Conservation (phyloP, 2,888 invertebrate species). For the Eutolmus rufibarbis region DNA sequence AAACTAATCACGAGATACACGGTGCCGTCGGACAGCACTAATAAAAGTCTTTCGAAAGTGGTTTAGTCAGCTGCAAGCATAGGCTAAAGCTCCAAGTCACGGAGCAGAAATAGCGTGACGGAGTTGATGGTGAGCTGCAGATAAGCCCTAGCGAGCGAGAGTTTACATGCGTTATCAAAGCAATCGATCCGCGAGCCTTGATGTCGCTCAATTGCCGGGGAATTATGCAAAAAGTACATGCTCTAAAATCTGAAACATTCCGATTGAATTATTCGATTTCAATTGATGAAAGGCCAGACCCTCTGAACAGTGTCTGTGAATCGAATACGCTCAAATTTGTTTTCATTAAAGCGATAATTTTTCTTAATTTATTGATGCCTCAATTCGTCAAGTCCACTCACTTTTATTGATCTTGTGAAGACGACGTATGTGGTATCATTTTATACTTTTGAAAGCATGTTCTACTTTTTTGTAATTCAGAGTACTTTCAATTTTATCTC, state of each 20-base stretch:
- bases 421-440: neutral
- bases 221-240: neutral
- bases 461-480: neutral
- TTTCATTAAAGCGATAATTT: neutral
- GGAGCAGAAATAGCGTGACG: neutral
- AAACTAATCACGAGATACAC: neutral
- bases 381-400: neutral
- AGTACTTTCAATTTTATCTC: neutral
- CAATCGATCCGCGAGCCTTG: neutral
- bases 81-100: neutral
- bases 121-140: neutral
- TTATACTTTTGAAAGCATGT: neutral
- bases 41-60: neutral
- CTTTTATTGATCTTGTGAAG: neutral
- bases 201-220: neutral
- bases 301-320: neutral
- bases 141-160: neutral
- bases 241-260: neutral
- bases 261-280: neutral
- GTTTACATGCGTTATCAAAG: neutral
- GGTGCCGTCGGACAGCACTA: neutral
- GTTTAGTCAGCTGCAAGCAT: neutral
- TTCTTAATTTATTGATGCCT: neutral
- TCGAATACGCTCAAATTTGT: neutral
- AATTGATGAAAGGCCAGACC: neutral